These are phyloP conservation scores for Rhabditophanes sp. DNA, from an alignment of 2,888 invertebrate genomes.

Conservation along the genomic window DNA sequence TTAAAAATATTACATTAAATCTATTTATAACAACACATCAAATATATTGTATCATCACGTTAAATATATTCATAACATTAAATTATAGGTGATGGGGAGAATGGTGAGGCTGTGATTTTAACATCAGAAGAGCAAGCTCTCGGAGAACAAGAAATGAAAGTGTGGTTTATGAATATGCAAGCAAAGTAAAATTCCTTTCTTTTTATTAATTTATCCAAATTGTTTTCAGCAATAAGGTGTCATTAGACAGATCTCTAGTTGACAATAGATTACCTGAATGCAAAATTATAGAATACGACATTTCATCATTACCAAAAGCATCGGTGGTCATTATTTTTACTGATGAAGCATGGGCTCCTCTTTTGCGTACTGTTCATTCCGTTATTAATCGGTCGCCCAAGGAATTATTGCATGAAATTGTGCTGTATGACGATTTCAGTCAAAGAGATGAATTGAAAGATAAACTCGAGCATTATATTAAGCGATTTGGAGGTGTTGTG, in stretches of 20 bases:
- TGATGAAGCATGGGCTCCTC: slow-evolving; percentile 65
- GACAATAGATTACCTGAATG: slow-evolving; percentile 46
- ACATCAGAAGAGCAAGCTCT: slow-evolving; percentile 13
- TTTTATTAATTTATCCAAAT: slow-evolving; percentile 4
- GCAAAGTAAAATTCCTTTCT: slow-evolving; percentile 16
- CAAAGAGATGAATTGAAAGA: slow-evolving; percentile 59
- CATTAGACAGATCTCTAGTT: slow-evolving; percentile 46
- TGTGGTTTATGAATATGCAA: slow-evolving; percentile 26
- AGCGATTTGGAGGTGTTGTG: slow-evolving; percentile 50
- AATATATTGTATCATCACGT: no score
- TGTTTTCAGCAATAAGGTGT: slow-evolving; percentile 47
- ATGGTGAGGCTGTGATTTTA: slow-evolving; percentile 15
- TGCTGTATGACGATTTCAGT: slow-evolving; percentile 83
- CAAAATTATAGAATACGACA: slow-evolving; percentile 12
- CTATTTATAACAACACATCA: no score
- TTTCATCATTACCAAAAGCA: slow-evolving; percentile 58
- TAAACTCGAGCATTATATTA: slow-evolving; percentile 63
- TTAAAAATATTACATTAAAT: no score
- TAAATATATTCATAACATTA: no score
- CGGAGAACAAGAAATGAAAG: slow-evolving; percentile 22
- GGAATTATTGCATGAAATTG: slow-evolving; percentile 67
- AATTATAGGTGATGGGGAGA: slow-evolving; percentile 18
- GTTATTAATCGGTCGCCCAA: slow-evolving; percentile 63
- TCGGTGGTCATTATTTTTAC: slow-evolving; percentile 63
- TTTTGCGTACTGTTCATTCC: slow-evolving; percentile 55